phyloP scores from a whole-genome alignment of 2,888 invertebrate genomes.

The Eledone cirrhosa region DNA sequence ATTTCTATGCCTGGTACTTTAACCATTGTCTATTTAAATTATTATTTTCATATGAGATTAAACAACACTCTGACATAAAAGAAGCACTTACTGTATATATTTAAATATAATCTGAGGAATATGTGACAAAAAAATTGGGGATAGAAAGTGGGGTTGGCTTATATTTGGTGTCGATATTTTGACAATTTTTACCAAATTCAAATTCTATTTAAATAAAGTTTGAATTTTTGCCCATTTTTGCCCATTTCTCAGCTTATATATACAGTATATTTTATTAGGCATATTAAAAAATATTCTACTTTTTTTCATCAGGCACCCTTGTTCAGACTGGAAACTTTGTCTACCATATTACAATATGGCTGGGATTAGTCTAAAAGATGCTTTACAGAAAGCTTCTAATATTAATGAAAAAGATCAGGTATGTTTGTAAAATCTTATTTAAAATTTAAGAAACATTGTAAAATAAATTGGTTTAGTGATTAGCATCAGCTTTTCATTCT shows the following conservation, averaged over 20 bases:
- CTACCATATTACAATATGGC: conserved; percentile 56
- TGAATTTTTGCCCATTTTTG: not conserved
- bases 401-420: conserved; percentile 18
- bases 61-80: not conserved
- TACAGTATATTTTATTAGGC: not conserved
- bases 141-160: too few relatives aligned
- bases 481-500: too few relatives aligned
- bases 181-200: too few relatives aligned
- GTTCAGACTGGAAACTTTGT: conserved; percentile 47
- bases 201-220: not conserved
- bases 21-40: not conserved
- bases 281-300: not conserved
- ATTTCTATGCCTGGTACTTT: conserved; percentile 24
- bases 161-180: not conserved
- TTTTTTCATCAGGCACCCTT: conserved; percentile 43
- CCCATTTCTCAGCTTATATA: not conserved
- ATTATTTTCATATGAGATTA: not conserved
- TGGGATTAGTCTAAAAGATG: conserved; percentile 42
- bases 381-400: conserved; percentile 37
- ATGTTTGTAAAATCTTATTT: not conserved
- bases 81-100: too few relatives aligned
- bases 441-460: too few relatives aligned
- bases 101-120: too few relatives aligned
- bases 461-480: too few relatives aligned
- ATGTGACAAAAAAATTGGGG: too few relatives aligned